Evolutionary conservation across 2,888 invertebrate species (phyloP), one percentile per base, ranked within the genome.

Genomic region (Gandaritis pyraliata): DNA sequence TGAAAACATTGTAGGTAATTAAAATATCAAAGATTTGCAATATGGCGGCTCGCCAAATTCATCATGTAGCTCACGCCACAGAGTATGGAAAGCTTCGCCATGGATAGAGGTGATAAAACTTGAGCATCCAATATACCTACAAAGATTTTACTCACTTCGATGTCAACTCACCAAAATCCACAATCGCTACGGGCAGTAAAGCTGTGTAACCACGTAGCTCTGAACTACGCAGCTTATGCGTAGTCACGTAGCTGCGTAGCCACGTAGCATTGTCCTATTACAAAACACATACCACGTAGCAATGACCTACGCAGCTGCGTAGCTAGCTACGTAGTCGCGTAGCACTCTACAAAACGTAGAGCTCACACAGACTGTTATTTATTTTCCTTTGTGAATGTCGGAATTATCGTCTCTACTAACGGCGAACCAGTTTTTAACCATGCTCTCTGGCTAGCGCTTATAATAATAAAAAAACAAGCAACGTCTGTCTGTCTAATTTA

Each of bases 41-140:
- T 11, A 56, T 68, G 68, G 68, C 65, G 41, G n/a, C 1, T 12
- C n/a, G 49, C 68, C 68, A 68, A 68, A 59, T 57, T 56, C 38
- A 47, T 52, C 11, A 29, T 38, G 1, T 18, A 48, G 3, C 23
- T 47, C 43, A 15, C 45, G 43, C 29, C 12, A 13, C 11, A 57
- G 61, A 43, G 16, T n/a, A 16, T 5, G 12, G 0, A 18, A 10
- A 18, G 29, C 12, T 11, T 11, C 8, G 48, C 16, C 43, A 4
- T 1, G 10, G 7, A 48, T 55, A 55, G 48, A 48, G 29, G 29
- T 30, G 16, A 39, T 10, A 33, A 15, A 7, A 1, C 4, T 30
- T 15, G 41, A n/a, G n/a, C n/a, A n/a, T n/a, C n/a, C n/a, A n/a
- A n/a, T n/a, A 41, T 15, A 41, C 41, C 23, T 23, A 23, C 1